These are phyloP conservation scores for Gallirallus australis DNA, from an alignment of 2,797 vertebrate species.

Conservation along the genomic window DNA sequence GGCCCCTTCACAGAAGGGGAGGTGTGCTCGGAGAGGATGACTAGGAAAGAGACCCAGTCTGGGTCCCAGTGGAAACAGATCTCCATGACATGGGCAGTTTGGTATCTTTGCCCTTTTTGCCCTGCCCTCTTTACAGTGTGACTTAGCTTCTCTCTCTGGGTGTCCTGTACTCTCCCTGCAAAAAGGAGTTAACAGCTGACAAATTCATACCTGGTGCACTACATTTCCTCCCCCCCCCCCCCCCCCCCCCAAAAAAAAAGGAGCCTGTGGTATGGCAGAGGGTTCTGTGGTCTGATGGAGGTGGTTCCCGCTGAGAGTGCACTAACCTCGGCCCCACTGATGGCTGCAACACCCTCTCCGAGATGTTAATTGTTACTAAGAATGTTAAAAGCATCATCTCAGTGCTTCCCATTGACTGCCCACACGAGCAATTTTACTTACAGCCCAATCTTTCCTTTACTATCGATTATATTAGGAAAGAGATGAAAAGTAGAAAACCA, in stretches of 20 bases:
- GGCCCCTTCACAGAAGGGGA: neutral
- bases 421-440: conserved; percentile 17
- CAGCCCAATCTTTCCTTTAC: conserved; percentile 7
- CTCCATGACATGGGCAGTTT: neutral
- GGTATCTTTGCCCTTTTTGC: neutral
- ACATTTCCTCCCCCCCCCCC: neutral
- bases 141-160: neutral
- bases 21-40: neutral
- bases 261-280: neutral
- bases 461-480: conserved; percentile 34
- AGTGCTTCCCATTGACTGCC: neutral
- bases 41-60: neutral
- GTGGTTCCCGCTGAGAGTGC: neutral
- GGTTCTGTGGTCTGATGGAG: neutral
- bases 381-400: neutral
- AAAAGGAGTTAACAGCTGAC: neutral
- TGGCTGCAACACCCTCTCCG: neutral
- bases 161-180: neutral
- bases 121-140: fast-evolving
- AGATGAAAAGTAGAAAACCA: conserved; percentile 43
- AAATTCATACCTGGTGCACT: neutral
- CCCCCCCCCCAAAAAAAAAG: neutral
- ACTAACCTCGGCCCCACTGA: neutral
- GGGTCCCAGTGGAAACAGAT: neutral
- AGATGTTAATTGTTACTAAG: neutral